A percentile compares a stretch with the other conserved stretches of the same genome.
phyloP scores from a whole-genome alignment of 1,140 invertebrate species.

The Monomorium pharaonis region DNA sequence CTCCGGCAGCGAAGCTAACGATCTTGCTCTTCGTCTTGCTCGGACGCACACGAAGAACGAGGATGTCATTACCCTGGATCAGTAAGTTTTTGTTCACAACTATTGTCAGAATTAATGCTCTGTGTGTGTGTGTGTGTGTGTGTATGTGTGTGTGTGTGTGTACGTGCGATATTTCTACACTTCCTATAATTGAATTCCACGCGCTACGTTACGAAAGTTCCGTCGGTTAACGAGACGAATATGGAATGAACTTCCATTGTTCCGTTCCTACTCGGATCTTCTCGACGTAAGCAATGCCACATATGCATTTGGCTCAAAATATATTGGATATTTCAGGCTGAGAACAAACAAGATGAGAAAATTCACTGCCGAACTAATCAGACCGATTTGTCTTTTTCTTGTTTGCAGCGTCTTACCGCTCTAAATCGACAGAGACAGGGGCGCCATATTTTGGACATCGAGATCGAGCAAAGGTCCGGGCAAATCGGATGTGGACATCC shows the following conservation, averaged over 20 bases:
- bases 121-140: too few relatives aligned
- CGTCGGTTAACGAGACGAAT: conserved; percentile 18
- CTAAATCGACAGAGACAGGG: conserved; percentile 46
- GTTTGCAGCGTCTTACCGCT: conserved; percentile 77
- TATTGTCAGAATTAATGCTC: background rate
- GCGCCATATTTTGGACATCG: background rate
- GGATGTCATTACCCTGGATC: conserved; percentile 97
- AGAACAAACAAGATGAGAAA: conserved; percentile 27
- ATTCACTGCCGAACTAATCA: conserved; percentile 69
- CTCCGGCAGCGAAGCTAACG: conserved; percentile 99
- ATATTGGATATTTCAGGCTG: conserved; percentile 47
- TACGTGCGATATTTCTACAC: background rate
- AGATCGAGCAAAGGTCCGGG: background rate
- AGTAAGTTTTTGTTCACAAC: conserved; percentile 90
- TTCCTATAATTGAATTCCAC: conserved; percentile 2
- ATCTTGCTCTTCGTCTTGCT: conserved; percentile 96
- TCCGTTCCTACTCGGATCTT: conserved; percentile 4
- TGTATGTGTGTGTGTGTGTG: too few relatives aligned
- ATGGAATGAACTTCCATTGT: background rate
- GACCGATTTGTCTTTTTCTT: conserved; percentile 77
- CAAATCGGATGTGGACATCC: conserved; percentile 27
- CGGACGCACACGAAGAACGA: conserved; percentile 94
- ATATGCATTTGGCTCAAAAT: conserved; percentile 1
- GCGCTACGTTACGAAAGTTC: conserved; percentile 1
- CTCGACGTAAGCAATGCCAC: conserved; percentile 2